phyloP scores from a whole-genome alignment of 2,797 vertebrate genomes.

The Leptodon cayanensis region DNA sequence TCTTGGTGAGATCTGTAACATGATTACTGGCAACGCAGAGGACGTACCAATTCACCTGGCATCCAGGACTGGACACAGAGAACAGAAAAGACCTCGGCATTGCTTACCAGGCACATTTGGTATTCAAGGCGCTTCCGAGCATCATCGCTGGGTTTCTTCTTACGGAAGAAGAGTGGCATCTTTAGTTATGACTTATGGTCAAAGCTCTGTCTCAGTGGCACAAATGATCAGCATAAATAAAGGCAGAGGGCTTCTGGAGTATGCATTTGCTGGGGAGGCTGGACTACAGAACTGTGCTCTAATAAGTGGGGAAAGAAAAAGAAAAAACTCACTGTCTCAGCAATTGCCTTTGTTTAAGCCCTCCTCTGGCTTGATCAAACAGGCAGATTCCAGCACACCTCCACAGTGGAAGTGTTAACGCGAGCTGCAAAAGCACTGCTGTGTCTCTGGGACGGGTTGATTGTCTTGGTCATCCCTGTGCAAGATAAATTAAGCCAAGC shows the following conservation, averaged over 20 bases:
- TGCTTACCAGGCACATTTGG: slow-evolving; percentile 89
- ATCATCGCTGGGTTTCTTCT: slow-evolving; percentile 87
- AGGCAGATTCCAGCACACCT: background rate
- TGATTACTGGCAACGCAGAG: accelerated
- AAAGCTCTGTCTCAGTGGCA: background rate
- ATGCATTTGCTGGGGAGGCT: background rate
- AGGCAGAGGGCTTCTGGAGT: background rate
- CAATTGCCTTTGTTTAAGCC: background rate
- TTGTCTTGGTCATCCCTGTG: background rate
- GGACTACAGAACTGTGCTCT: background rate
- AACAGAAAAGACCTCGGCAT: background rate
- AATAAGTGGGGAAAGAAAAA: accelerated
- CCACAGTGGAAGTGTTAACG: accelerated
- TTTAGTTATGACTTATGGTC: background rate
- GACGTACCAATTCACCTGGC: background rate
- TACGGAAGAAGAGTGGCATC: slow-evolving; percentile 92
- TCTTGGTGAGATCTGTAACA: background rate
- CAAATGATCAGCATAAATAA: background rate
- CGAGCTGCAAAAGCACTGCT: background rate
- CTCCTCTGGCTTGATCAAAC: background rate
- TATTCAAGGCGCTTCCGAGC: slow-evolving; percentile 89
- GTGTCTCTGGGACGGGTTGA: background rate
- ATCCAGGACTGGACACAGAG: background rate
- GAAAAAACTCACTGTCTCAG: background rate
- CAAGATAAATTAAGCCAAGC: background rate